Percentiles rank a stretch among this genome's conserved stretches.
Conservation (phyloP, 2,888 invertebrate genomes). For the Nemotelus nigrinus region DNA sequence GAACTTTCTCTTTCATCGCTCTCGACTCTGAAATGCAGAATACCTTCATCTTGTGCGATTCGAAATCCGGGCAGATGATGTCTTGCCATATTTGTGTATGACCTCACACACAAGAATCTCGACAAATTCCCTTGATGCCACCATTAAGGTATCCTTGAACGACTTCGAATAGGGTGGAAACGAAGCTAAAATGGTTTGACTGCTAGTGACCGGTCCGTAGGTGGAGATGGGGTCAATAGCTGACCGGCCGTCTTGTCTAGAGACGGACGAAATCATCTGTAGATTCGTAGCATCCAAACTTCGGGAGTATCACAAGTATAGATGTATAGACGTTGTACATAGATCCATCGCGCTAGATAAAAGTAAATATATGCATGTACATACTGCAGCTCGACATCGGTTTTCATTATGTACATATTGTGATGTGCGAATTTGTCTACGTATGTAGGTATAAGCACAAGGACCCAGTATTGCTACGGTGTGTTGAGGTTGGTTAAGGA, state of each 20-base stretch:
- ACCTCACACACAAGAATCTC: constrained; percentile 44
- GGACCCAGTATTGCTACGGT: constrained; percentile 35
- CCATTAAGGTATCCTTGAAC: constrained; percentile 35
- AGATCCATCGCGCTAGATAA: not conserved
- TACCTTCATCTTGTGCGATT: constrained; percentile 23
- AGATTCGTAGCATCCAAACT: constrained; percentile 30
- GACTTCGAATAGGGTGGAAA: constrained; percentile 21
- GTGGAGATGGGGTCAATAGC: constrained; percentile 23
- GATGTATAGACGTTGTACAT: not conserved
- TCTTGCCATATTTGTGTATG: constrained; percentile 36
- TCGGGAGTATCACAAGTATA: constrained; percentile 5
- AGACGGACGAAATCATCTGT: constrained; percentile 43
- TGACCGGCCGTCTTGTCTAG: constrained; percentile 40
- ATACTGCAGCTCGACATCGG: constrained; percentile 19
- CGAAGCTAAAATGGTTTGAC: constrained; percentile 27
- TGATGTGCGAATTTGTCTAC: not conserved
- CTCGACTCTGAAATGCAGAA: constrained; percentile 19
- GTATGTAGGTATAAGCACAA: constrained; percentile 15
- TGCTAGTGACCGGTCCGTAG: not conserved
- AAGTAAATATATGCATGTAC: constrained; percentile 2
- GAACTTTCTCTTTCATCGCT: constrained; percentile 42
- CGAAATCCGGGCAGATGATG: constrained; percentile 31
- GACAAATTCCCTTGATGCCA: constrained; percentile 7
- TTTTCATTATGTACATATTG: not conserved
- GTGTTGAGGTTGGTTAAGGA: constrained; percentile 47